Evolutionary conservation across 2,797 vertebrate genomes (phyloP).

Genomic region (Hybognathus amarus): DNA sequence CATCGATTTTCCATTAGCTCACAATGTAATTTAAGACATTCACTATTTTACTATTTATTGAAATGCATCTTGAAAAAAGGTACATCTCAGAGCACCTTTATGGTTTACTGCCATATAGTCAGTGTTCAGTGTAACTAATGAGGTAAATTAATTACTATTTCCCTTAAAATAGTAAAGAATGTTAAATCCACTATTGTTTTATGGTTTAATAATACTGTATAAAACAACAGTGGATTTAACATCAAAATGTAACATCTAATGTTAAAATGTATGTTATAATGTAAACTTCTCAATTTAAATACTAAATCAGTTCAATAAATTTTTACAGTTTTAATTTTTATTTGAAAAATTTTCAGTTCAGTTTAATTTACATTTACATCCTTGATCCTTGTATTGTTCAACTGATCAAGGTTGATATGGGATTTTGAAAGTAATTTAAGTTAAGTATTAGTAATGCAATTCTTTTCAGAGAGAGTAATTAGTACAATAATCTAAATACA

Average conservation of each 20-base stretch:
- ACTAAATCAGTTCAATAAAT: not conserved
- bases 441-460: too few species aligned
- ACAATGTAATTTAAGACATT: not conserved
- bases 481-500: too few species aligned
- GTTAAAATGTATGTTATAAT: not conserved
- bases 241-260: not conserved
- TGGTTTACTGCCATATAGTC: not conserved
- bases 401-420: too few species aligned
- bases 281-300: not conserved
- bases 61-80: too few species aligned
- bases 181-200: too few species aligned
- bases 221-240: not conserved
- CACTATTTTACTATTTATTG: too few species aligned
- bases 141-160: too few species aligned
- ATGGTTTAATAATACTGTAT: not conserved
- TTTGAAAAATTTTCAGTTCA: not conserved
- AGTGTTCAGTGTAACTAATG: too few species aligned
- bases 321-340: not conserved
- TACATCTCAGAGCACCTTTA: not conserved
- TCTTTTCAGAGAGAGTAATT: too few species aligned
- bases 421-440: too few species aligned
- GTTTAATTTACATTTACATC: not conserved
- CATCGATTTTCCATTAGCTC: slow-evolving; percentile 50
- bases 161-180: too few species aligned
- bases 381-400: not conserved